Percentiles rank a stretch among this genome's conserved stretches.
phyloP scores from a whole-genome alignment of 2,888 invertebrate species.

The Cephus rjabovi region DNA sequence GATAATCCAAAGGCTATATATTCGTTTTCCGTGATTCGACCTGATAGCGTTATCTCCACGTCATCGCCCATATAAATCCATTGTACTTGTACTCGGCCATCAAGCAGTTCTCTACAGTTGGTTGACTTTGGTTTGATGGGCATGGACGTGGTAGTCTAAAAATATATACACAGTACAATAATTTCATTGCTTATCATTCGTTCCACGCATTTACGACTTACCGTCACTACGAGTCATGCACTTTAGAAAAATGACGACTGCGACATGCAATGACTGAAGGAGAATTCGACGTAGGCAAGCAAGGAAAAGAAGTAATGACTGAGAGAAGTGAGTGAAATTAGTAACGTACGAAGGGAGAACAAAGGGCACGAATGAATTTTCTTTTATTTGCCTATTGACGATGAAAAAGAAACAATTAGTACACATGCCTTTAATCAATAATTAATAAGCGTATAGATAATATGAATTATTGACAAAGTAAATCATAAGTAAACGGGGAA shows the following conservation, averaged over 20 bases:
- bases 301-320: not conserved
- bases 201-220: not conserved
- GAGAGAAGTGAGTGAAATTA: not conserved
- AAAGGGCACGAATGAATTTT: not conserved
- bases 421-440: not conserved
- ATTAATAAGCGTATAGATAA: not conserved
- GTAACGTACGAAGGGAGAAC: not conserved
- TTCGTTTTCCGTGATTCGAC: slow-evolving; percentile 83
- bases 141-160: slow-evolving; percentile 2
- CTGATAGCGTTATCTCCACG: slow-evolving; percentile 83
- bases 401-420: not conserved
- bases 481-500: not conserved
- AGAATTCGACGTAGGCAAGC: not conserved
- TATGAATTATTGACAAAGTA: not conserved
- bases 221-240: not conserved
- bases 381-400: not conserved
- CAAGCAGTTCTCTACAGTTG: slow-evolving; percentile 88
- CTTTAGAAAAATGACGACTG: not conserved
- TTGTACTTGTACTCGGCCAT: slow-evolving; percentile 85
- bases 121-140: slow-evolving; percentile 61
- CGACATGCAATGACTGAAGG: not conserved
- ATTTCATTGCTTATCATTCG: not conserved
- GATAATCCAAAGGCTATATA: slow-evolving; percentile 91
- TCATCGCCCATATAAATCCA: slow-evolving; percentile 85
- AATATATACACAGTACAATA: not conserved